A percentile compares a stretch with the other conserved stretches of the same genome.
phyloP scores from a whole-genome alignment of 1,140 invertebrate genomes.

The Drosophila punjabiensis region DNA sequence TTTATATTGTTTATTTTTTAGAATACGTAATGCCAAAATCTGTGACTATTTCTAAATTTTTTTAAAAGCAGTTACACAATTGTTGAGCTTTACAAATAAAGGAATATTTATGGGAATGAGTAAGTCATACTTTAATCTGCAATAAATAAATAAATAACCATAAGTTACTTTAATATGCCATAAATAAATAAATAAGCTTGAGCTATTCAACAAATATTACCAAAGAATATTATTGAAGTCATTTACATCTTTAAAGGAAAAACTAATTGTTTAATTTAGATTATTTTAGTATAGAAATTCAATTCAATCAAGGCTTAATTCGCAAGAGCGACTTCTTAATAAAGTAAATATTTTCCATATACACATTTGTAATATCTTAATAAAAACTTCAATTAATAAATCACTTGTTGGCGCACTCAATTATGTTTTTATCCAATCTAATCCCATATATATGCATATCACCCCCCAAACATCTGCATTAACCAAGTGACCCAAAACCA shows the following conservation, averaged over 20 bases:
- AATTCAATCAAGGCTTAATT: background rate
- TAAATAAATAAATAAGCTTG: no score
- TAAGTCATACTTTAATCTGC: accelerated
- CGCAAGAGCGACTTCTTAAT: no score
- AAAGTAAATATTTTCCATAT: background rate
- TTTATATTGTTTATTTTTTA: slow-evolving; percentile 20
- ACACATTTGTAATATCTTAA: background rate
- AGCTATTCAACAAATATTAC: background rate
- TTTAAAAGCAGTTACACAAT: background rate
- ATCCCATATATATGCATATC: slow-evolving; percentile 4
- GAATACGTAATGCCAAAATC: background rate
- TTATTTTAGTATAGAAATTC: background rate
- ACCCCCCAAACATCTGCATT: background rate
- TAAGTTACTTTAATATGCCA: no score
- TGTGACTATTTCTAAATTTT: background rate
- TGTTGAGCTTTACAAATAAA: background rate
- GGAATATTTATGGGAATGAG: background rate
- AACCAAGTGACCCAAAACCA: slow-evolving; percentile 29
- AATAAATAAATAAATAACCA: background rate
- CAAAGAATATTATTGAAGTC: background rate
- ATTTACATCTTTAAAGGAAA: background rate
- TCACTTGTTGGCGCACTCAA: background rate
- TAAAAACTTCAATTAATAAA: slow-evolving; percentile 1
- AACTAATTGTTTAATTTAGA: background rate
- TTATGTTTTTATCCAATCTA: slow-evolving; percentile 4